Evolutionary conservation across 2,888 invertebrate genomes (phyloP).

Genomic region (Cryptus viduatorius): DNA sequence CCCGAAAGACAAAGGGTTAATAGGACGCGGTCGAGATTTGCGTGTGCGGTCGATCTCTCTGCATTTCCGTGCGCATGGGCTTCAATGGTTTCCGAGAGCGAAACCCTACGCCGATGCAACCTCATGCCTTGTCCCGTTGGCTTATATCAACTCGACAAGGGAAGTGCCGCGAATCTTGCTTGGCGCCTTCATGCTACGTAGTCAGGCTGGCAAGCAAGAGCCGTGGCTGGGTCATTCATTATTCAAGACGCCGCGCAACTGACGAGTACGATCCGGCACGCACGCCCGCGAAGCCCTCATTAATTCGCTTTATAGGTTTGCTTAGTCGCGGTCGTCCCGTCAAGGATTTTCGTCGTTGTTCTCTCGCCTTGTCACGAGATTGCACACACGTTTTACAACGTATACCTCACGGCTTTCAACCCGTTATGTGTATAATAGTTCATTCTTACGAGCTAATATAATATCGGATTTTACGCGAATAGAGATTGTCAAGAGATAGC

Average conservation of each 20-base stretch:
- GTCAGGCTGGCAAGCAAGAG: constrained; percentile 51
- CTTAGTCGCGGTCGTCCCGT: constrained; percentile 70
- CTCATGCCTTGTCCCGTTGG: constrained; percentile 51
- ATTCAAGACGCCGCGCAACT: constrained; percentile 77
- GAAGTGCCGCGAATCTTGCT: constrained; percentile 52
- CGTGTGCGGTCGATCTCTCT: constrained; percentile 27
- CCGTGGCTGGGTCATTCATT: constrained; percentile 76
- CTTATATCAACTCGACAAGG: constrained; percentile 61
- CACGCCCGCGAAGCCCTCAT: constrained; percentile 74
- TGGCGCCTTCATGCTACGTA: neutral
- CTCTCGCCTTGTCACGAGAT: constrained; percentile 46
- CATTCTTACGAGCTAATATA: neutral
- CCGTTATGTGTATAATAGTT: neutral
- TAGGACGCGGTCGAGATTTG: constrained; percentile 45
- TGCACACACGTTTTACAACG: constrained; percentile 52
- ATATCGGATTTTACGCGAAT: constrained; percentile 12
- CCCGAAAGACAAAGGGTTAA: neutral
- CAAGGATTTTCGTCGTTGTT: constrained; percentile 67
- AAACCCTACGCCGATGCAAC: constrained; percentile 44
- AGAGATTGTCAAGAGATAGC: constrained; percentile 30
- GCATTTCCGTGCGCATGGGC: neutral
- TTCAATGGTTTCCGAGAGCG: neutral
- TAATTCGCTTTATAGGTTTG: constrained; percentile 80
- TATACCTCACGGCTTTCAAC: neutral
- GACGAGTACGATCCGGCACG: constrained; percentile 76